phyloP scores from a whole-genome alignment of 2,888 invertebrate species.

The Thalpophila matura region DNA sequence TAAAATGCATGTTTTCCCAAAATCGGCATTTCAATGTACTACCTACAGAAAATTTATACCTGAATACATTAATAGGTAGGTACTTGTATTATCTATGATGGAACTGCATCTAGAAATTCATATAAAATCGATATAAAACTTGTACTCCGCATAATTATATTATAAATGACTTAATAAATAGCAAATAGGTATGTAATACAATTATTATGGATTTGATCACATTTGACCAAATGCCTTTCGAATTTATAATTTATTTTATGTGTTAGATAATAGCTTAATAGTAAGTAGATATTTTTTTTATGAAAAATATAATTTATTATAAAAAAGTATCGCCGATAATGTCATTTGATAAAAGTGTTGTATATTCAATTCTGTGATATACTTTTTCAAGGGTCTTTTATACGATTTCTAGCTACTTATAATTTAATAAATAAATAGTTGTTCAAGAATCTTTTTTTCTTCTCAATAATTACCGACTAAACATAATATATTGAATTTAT shows the following conservation, averaged over 20 bases:
- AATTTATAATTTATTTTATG: conserved; percentile 57
- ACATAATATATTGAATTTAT: no score
- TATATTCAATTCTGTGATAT: conserved; percentile 68
- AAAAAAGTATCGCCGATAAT: conserved; percentile 26
- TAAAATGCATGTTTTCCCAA: background rate
- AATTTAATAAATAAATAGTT: conserved; percentile 36
- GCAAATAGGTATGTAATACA: no score
- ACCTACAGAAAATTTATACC: no score
- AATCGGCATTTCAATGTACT: background rate
- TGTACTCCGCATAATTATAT: conserved; percentile 5
- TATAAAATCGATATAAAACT: background rate
- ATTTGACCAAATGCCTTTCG: conserved; percentile 44
- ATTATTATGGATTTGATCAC: conserved; percentile 29
- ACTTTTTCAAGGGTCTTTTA: conserved; percentile 58
- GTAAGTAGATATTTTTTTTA: conserved; percentile 32
- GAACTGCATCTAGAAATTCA: conserved; percentile 9
- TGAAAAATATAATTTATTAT: conserved; percentile 24
- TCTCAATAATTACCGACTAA: background rate
- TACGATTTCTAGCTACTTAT: conserved; percentile 55
- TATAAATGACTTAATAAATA: no score
- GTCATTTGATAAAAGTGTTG: conserved; percentile 30
- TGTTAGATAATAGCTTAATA: conserved; percentile 26
- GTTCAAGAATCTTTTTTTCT: conserved; percentile 6
- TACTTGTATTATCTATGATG: background rate
- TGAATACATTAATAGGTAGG: no score